These are phyloP conservation scores for Urophycis tenuis DNA, from an alignment of 2,797 vertebrate genomes.

Conservation along the genomic window DNA sequence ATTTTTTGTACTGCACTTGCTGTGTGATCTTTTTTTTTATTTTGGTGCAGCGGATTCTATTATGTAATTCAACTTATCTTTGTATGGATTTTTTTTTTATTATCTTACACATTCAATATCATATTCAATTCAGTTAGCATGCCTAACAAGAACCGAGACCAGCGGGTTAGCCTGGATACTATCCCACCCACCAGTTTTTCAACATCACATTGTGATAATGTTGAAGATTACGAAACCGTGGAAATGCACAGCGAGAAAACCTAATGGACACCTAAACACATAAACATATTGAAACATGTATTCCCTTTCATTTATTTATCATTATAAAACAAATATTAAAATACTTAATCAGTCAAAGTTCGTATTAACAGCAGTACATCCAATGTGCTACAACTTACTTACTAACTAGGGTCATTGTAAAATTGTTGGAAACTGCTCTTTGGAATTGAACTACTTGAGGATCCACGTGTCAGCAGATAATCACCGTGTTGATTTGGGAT, in stretches of 20 bases:
- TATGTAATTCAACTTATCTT: background rate
- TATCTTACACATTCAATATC: background rate
- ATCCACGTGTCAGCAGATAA: background rate
- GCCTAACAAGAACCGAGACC: background rate
- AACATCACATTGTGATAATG: too few species aligned
- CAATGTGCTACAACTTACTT: background rate
- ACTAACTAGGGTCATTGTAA: background rate
- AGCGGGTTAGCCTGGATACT: background rate
- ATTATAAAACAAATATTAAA: background rate
- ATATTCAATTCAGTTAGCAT: background rate
- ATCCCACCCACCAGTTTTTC: background rate
- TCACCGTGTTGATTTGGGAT: background rate
- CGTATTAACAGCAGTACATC: background rate
- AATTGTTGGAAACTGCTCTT: background rate
- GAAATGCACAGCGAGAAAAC: background rate
- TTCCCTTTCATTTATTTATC: background rate
- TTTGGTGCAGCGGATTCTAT: background rate
- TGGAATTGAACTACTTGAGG: background rate
- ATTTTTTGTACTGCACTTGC: background rate
- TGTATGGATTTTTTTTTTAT: background rate
- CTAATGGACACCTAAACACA: background rate
- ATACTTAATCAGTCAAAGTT: background rate
- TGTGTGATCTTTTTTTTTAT: background rate
- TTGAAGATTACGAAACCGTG: background rate
- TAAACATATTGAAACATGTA: background rate